A percentile compares a stretch with the other conserved stretches of the same genome.
phyloP scores from a whole-genome alignment of 2,113 vertebrate genomes.

The Thryonomys swinderianus region DNA sequence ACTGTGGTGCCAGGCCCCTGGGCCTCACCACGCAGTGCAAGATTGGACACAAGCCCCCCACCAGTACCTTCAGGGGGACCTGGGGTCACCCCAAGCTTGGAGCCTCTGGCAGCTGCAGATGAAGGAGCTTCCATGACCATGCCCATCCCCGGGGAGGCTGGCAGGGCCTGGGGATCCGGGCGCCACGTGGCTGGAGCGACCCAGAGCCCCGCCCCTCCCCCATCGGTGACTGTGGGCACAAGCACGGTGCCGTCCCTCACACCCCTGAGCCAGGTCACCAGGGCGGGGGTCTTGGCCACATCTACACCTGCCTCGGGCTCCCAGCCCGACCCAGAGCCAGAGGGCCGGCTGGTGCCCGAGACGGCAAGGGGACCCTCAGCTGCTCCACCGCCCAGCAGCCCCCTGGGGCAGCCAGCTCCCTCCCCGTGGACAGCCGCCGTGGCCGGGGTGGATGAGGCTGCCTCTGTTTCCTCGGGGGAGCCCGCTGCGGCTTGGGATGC shows the following conservation, averaged over 20 bases:
- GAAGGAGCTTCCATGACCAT: not conserved
- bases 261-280: not conserved
- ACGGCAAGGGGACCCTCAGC: not conserved
- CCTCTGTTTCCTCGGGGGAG: not conserved
- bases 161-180: not conserved
- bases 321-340: not conserved
- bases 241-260: not conserved
- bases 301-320: not conserved
- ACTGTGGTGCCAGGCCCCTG: not conserved
- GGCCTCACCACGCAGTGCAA: not conserved
- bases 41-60: not conserved
- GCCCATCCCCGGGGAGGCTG: not conserved
- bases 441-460: not conserved
- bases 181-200: not conserved
- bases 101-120: not conserved
- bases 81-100: not conserved
- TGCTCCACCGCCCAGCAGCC: accelerated
- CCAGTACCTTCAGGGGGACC: not conserved
- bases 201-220: not conserved
- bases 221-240: not conserved
- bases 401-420: accelerated
- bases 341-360: not conserved
- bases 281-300: not conserved
- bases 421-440: not conserved
- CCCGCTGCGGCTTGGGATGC: not conserved